Evolutionary conservation across 30 jellyfish, hydroid and myxozoan species (phyloP), one percentile per base, ranked within the genome.

Genomic region (Cassiopea andromeda): DNA sequence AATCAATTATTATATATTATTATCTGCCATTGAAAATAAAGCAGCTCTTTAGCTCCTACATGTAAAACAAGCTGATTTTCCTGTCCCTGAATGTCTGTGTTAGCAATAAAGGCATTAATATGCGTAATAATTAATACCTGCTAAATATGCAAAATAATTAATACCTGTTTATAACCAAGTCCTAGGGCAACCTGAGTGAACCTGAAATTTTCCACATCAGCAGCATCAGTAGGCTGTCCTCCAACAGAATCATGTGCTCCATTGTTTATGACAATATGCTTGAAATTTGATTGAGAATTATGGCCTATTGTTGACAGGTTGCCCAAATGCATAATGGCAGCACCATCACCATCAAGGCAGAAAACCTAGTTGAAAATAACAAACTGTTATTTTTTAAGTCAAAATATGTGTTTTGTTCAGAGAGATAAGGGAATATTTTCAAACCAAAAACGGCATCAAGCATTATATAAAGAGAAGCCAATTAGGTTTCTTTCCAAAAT

Each of bases 221-320:
- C 83, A 2, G 99, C 99, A 81, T 96, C 98, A 38, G 99, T 96
- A 44, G 99, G 99, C 75, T 96, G 99, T 60, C 99, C 99, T 38
- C 99, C 99, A 64, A 96, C 99, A 43, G 99, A 96, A 60, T 96
- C 99, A 77, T 96, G 99, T 15, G 98, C 99, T 45, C 99, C 99
- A 81, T 96, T 96, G 59, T 96, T 96, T 72, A 96, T 85, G 43
- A 96, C 90, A 54, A 96, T 92, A 67, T 96, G 99, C 49, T 96
- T 96, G 89, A 89, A 84, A 46, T 96, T 96, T 16, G 92, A 69
- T 27, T 92, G 89, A 1, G 93, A 96, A 57, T 88, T 92, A 46
- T 76, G 67, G 69, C 98, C 99, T 13, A 92, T 80, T 49, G 99
- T 96, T 60, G 99, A 87, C 89, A 96, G 60, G 83, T 96, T 96